Evolutionary conservation across 2,113 vertebrate species (phyloP).

Genomic region (Anas platyrhynchos): DNA sequence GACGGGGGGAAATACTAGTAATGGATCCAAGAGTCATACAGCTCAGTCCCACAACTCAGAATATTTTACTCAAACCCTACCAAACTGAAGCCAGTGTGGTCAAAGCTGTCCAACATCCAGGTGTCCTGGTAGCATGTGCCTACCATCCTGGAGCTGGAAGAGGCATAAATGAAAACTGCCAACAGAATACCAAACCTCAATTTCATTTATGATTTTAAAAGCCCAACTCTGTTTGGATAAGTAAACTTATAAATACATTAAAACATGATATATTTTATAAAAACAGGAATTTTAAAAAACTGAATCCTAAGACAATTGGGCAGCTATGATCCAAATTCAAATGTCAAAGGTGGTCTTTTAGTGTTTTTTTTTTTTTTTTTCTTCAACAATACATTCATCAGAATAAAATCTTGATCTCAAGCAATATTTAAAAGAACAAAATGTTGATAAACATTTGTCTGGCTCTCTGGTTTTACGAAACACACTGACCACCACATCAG

Average conservation of each 20-base stretch:
- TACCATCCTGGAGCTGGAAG: neutral
- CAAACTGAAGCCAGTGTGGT: neutral
- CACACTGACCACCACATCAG: neutral
- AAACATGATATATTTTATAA: accelerated
- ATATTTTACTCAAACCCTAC: neutral
- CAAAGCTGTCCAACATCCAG: neutral
- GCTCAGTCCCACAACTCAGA: neutral
- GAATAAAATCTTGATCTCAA: neutral
- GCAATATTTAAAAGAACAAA: no score
- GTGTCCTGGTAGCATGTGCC: neutral
- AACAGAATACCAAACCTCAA: neutral
- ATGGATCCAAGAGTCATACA: neutral
- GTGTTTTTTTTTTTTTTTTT: neutral
- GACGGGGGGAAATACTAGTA: neutral
- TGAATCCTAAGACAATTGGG: neutral
- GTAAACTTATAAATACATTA: accelerated
- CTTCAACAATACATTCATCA: neutral
- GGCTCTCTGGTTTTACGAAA: neutral
- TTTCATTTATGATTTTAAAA: neutral
- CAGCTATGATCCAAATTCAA: neutral
- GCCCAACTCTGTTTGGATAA: neutral
- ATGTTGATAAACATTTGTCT: neutral
- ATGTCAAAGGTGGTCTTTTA: neutral
- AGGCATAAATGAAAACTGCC: neutral
- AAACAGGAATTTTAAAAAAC: neutral